Evolutionary conservation across 2,888 invertebrate species (phyloP).

Genomic region (Antitype chi): DNA sequence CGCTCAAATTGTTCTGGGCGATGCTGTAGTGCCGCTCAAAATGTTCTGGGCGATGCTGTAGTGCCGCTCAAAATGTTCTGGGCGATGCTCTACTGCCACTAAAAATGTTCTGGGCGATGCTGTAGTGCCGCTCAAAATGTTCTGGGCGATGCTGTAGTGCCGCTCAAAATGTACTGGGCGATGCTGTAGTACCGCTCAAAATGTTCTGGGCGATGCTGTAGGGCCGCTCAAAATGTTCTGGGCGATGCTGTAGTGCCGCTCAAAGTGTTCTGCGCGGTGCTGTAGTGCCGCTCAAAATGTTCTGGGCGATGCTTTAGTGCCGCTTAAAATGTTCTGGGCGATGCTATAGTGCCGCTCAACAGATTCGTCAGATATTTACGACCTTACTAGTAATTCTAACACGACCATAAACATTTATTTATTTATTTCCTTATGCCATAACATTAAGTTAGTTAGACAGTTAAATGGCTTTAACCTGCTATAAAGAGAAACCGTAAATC

Average conservation of each 20-base stretch:
- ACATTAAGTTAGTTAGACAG: too few relatives aligned
- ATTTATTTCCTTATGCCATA: neutral
- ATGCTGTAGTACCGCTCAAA: conserved; percentile 5
- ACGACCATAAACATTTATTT: conserved; percentile 31
- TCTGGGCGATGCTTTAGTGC: too few relatives aligned
- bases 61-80: conserved; percentile 18
- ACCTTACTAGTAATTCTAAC: conserved; percentile 16
- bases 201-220: neutral
- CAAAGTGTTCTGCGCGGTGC: conserved; percentile 1
- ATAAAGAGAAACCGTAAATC: neutral
- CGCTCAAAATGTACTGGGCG: conserved; percentile 10
- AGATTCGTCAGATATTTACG: conserved; percentile 38
- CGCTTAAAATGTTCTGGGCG: conserved; percentile 19
- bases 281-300: conserved; percentile 12
- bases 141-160: too few relatives aligned
- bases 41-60: neutral
- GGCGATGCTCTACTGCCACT: too few relatives aligned
- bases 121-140: conserved; percentile 12
- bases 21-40: conserved; percentile 5
- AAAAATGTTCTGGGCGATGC: conserved; percentile 2
- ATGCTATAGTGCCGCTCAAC: neutral
- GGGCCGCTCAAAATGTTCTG: conserved; percentile 17
- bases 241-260: too few relatives aligned
- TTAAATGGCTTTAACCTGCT: neutral
- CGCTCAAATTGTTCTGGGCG: conserved; percentile 9